phyloP scores from a whole-genome alignment of 2,888 invertebrate genomes.

The Coremacera marginata region DNA sequence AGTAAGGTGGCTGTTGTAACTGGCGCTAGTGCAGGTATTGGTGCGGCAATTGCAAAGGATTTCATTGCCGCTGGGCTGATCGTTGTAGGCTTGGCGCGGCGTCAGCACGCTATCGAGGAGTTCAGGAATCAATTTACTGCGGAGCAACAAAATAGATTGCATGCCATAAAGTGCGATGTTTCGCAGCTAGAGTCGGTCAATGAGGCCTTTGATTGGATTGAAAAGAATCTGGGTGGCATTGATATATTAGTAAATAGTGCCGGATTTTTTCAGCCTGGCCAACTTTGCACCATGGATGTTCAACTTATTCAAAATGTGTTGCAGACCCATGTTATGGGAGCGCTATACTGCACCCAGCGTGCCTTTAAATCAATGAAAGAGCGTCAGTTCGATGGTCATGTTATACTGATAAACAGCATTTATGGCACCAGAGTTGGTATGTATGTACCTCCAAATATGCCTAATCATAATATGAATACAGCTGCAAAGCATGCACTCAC shows the following conservation, averaged over 20 bases:
- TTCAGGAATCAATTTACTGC: slow-evolving; percentile 51
- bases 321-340: slow-evolving; percentile 65
- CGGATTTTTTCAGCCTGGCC: slow-evolving; percentile 33
- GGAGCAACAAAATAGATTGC: slow-evolving; percentile 51
- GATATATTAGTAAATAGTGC: slow-evolving; percentile 73
- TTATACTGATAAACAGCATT: slow-evolving; percentile 69
- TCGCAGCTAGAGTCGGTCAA: slow-evolving; percentile 70
- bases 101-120: slow-evolving; percentile 52
- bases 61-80: slow-evolving; percentile 71
- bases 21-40: slow-evolving; percentile 76
- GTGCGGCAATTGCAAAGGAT: slow-evolving; percentile 68
- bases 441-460: not conserved
- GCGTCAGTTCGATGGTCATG: slow-evolving; percentile 65
- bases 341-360: slow-evolving; percentile 67
- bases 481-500: slow-evolving; percentile 59
- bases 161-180: slow-evolving; percentile 70
- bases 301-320: slow-evolving; percentile 62
- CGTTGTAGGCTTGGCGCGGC: slow-evolving; percentile 72
- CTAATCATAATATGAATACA: slow-evolving; percentile 51
- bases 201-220: slow-evolving; percentile 69
- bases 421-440: slow-evolving; percentile 48
- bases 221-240: slow-evolving; percentile 69
- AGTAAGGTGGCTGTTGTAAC: slow-evolving; percentile 75
- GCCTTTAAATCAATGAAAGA: slow-evolving; percentile 69
- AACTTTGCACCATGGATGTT: slow-evolving; percentile 42